Conservation (phyloP, 2,113 vertebrate species). For the Dasyprocta punctata region DNA sequence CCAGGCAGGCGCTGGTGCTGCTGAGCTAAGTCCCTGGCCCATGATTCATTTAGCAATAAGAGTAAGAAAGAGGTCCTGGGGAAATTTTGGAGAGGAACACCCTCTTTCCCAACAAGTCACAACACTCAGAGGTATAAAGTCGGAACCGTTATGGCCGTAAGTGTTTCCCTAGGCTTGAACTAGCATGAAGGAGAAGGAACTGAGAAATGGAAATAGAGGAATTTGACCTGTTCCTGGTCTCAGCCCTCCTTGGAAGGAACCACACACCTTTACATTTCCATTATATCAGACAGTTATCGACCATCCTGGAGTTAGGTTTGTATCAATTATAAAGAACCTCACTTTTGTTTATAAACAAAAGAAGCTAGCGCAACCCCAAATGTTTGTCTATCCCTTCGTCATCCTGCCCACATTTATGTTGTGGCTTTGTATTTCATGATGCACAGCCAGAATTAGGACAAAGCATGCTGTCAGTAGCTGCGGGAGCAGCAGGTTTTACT, state of each 20-base stretch:
- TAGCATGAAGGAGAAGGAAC: background rate
- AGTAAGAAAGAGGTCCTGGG: background rate
- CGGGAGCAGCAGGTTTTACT: background rate
- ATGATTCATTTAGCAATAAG: too few relatives aligned
- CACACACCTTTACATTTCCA: background rate
- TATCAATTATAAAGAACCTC: background rate
- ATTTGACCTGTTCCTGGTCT: background rate
- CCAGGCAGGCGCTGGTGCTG: too few relatives aligned
- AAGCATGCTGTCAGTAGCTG: background rate
- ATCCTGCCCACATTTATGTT: background rate
- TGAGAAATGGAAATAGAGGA: background rate
- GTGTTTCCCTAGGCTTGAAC: background rate
- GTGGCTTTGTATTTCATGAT: background rate
- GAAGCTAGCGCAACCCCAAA: background rate
- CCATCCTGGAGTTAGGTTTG: background rate
- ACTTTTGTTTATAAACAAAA: background rate
- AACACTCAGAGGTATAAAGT: background rate
- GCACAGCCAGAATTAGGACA: background rate
- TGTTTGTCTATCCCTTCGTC: background rate
- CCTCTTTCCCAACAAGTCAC: background rate
- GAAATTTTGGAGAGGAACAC: background rate
- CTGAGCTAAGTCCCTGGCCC: too few relatives aligned
- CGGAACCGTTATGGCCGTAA: accelerated
- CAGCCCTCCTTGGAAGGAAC: background rate
- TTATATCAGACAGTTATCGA: background rate